These are phyloP conservation scores for Phylloscopus whistleri DNA, from an alignment of 2,113 vertebrate genomes.

Conservation along the genomic window DNA sequence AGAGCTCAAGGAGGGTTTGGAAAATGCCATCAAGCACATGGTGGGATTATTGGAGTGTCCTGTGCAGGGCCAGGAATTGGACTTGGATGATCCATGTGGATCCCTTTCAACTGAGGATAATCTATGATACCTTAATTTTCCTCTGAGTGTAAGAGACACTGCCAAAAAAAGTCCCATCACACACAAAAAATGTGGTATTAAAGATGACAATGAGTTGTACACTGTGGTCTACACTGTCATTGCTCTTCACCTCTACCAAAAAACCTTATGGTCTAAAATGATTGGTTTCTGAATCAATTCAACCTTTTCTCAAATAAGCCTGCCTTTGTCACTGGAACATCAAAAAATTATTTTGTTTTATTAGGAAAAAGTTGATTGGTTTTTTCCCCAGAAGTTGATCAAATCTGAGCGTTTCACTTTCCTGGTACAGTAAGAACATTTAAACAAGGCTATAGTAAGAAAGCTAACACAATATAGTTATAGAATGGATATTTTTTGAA, in stretches of 20 bases:
- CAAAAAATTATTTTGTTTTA: background rate
- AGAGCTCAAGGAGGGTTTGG: background rate
- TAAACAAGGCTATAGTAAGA: background rate
- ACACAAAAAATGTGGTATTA: background rate
- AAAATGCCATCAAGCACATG: rapidly evolving
- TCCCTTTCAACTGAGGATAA: background rate
- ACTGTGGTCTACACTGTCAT: background rate
- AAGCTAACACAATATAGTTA: background rate
- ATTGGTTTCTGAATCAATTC: background rate
- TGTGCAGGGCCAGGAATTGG: background rate
- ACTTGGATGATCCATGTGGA: rapidly evolving
- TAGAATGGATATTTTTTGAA: background rate
- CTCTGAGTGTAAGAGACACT: background rate
- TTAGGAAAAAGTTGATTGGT: background rate
- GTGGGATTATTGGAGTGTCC: no score
- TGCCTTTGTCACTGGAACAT: background rate
- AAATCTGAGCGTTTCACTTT: background rate
- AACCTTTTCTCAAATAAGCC: background rate
- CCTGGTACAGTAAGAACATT: background rate
- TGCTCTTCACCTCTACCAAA: background rate
- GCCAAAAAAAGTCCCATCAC: background rate
- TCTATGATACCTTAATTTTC: background rate
- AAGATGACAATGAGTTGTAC: background rate
- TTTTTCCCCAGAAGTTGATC: background rate
- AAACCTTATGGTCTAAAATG: background rate